Evolutionary conservation across 2,888 invertebrate species (phyloP).

Genomic region (Cantharis nigra): DNA sequence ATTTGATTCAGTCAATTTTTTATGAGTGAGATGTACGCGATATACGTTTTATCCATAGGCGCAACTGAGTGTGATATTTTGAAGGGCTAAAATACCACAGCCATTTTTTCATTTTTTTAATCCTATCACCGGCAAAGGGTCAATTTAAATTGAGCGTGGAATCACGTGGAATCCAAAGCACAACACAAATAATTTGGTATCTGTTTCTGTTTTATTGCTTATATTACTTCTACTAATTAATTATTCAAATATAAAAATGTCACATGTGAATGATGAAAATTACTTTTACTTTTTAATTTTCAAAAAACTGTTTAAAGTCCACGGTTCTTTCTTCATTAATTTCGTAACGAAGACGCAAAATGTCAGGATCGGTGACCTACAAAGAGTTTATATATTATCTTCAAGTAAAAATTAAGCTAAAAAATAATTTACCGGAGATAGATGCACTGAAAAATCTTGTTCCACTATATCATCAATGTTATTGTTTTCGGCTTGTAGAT

Average conservation of each 20-base stretch:
- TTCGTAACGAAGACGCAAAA: conserved; percentile 33
- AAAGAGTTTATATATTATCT: conserved; percentile 6
- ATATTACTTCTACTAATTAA: no score
- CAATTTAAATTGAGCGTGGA: no score
- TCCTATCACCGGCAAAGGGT: no score
- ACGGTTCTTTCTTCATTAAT: conserved; percentile 24
- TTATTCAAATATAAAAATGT: background rate
- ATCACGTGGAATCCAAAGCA: no score
- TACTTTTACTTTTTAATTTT: background rate
- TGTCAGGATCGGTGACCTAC: conserved; percentile 35
- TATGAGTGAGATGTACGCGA: no score
- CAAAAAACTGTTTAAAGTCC: background rate
- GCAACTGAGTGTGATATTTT: no score
- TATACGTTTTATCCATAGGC: no score
- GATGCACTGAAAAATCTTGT: conserved; percentile 26
- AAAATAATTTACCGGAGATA: conserved; percentile 7
- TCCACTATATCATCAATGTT: conserved; percentile 10
- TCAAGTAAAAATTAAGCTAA: background rate
- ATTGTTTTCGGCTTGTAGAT: conserved; percentile 1
- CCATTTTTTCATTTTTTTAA: no score
- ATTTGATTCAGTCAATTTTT: no score
- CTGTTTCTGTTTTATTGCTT: no score
- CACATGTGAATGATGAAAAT: background rate
- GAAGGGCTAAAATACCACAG: no score
- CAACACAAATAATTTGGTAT: no score